Base-by-base conservation (phyloP, 2,888 invertebrate genomes). In the Melinaea marsaeus region DNA sequence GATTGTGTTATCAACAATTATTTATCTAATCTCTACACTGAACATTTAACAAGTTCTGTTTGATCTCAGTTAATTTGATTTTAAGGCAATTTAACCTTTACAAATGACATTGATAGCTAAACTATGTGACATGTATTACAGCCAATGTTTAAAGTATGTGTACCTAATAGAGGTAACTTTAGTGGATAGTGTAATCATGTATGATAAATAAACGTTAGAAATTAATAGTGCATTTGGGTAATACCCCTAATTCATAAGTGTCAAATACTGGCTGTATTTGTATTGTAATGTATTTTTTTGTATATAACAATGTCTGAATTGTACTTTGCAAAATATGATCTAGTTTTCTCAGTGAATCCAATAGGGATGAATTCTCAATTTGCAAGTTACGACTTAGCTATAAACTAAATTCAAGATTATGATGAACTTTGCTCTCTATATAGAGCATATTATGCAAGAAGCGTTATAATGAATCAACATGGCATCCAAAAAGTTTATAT, bases 351-450 rank as follows among this genome's bases (percentile, higher is more conserved):
- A 67, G 67, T 69, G 68, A 64, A 69, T 69, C 64, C 66, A 69
- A 70, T 67, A 69, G 66, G 74, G 72, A 76, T 79, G 76, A 76
- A 74, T 73, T 75, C 66, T 68, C 71, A 67, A 77, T 77, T 73
- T 72, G 70, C 67, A 79, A 78, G 72, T 76, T 72, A 63, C 58
- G 66, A 60, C 65, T 76, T 72, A 78, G 76, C 74, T 72, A 76
- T 79, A 75, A 79, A 78, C 77, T 75, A 79, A 71, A 76, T 75
- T 73, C 71, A 61, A 68, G 72, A 74, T 74, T 74, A 73, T 74
- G 66, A 71, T 69, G 68, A 68, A 69, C 69, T 68, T 67, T 71
- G 71, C 72, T 74, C 70, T 69, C 71, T 69, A 71, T 68, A 72
- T 76, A 71, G 62, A 69, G 62, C 67, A 11, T 42, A 42, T 42